Base-by-base conservation (phyloP, 2,888 invertebrate genomes). In the Temnothorax unifasciatus region DNA sequence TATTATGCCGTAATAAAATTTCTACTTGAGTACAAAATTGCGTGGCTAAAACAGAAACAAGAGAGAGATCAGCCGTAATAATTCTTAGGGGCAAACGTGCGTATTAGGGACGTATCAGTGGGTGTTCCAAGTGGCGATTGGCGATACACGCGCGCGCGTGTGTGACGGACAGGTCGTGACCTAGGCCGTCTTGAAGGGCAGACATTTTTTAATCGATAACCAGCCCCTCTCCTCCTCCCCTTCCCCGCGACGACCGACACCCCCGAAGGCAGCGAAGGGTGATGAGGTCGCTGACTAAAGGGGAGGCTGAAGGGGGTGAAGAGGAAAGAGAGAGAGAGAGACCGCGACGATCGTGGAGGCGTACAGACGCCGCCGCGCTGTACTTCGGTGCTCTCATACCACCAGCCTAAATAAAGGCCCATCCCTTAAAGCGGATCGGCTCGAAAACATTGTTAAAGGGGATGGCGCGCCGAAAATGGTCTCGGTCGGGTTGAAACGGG, bases 151-250 rank as follows among this genome's bases (percentile, higher is more conserved):
- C 50, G 75, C 74, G 79, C 83, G 86, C 64, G 91, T 89, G 91
- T 89, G 93, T 93, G 93, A 94, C 92, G 93, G 90, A 93, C 93
- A 92, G 94, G 93, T 94, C 94, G 92, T 94, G 95, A 95, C 95
- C 95, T 95, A 95, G 94, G 94, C 93, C 93, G 93, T 94, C 94
- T 94, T 95, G 95, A 95, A 95, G 95, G 95, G 95, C 95, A 95
- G 94, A 94, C 94, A 94, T 94, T 94, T 95, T 95, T 95, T 94
- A 95, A 95, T 95, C 95, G 94, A 95, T 95, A 94, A 93, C 92
- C 91, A 91, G 91, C 88, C 92, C 92, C 91, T 90, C 41, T 9
- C 87, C 76, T 41, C 86, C 63, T 75, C 86, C 81, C 71, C 87
- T 71, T 76, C 86, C 74, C 89, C 81, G 85, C 89, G 83, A 83